A percentile compares a stretch with the other conserved stretches of the same genome.
These are phyloP conservation scores for Drosophila affinis DNA, from an alignment of 2,888 invertebrate genomes.

Conservation along the genomic window DNA sequence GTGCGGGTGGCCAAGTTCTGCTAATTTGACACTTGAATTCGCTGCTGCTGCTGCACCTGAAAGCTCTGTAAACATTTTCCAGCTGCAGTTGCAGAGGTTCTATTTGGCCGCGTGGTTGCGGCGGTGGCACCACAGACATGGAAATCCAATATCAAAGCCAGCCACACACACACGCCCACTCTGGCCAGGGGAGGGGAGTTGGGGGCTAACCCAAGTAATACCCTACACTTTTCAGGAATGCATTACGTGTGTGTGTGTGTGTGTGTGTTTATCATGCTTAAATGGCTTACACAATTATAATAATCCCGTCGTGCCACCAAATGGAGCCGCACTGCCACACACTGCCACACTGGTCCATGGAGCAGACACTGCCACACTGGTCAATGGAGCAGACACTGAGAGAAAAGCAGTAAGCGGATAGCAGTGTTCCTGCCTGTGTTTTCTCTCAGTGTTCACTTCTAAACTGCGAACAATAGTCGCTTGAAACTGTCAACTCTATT, in stretches of 20 bases:
- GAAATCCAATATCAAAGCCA: slow-evolving; percentile 61
- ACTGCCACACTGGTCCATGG: slow-evolving; percentile 3
- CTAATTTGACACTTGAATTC: slow-evolving; percentile 69
- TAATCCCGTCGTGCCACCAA: slow-evolving; percentile 51
- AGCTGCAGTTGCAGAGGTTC: slow-evolving; percentile 10
- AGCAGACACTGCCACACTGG: not conserved
- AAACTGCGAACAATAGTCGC: not conserved
- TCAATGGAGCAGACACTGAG: slow-evolving; percentile 7
- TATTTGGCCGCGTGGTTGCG: slow-evolving; percentile 7
- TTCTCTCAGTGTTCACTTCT: not conserved
- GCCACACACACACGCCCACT: slow-evolving; percentile 46
- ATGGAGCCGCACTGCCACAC: slow-evolving; percentile 38
- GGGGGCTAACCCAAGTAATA: not conserved
- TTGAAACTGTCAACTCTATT: not conserved
- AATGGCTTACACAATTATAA: slow-evolving; percentile 64
- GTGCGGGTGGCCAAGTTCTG: slow-evolving; percentile 36
- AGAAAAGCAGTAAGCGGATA: not conserved
- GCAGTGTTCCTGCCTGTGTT: too few species aligned
- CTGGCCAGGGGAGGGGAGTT: not conserved
- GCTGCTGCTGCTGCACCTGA: slow-evolving; percentile 51
- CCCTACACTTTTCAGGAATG: slow-evolving; percentile 1
- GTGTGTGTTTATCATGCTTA: slow-evolving; percentile 48
- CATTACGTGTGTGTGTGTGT: slow-evolving; percentile 12
- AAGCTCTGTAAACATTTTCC: slow-evolving; percentile 47
- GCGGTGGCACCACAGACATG: slow-evolving; percentile 47